Base-by-base conservation (phyloP, 2,797 vertebrate genomes). In the Podargus strigoides region DNA sequence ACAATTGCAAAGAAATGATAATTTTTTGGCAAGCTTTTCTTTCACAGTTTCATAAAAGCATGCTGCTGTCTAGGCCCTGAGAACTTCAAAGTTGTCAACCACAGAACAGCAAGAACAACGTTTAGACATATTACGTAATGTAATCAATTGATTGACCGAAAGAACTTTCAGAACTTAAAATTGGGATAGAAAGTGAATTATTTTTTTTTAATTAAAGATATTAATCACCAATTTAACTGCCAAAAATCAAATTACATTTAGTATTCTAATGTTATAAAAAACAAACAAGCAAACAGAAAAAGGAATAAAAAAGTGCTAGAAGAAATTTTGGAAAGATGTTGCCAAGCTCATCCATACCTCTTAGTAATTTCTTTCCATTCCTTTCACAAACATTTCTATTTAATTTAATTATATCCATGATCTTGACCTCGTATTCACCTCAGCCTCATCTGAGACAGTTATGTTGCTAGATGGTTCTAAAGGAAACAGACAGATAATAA, bases 101-200 rank as follows among this genome's bases (percentile, higher is more conserved):
- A 49, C 34, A 79, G 58, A 15, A 78, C 8, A 60, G 14, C 8
- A 79, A 75, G 37, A 46, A 44, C 12, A 68, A 24, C 41, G 8
- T 76, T 72, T 69, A 53, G 32, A 41, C 4, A 4, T 66, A 24
- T 18, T 59, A 19, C 4, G 37, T 37, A 74, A 68, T 23, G 12
- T 21, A 50, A 50, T n/a, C 14, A 42, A 28, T 60, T 66, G 42
- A 83, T 9, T 32, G 24, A 60, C 21, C 7, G 28, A 63, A 69
- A n/a, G 7, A 76, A 46, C 7, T 27, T 87, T 34, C 49, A 67
- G 30, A 44, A 66, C 3, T 37, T 80, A 49, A 67, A 74, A 69
- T 14, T 49, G 32, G 26, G 28, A 28, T 34, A 80, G 13, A 83
- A 1, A 1, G 0, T 55, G 17, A 0, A 0, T 10, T 50, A 24